Percentiles rank a stretch among this genome's conserved stretches.
Conservation (phyloP, 2,888 invertebrate species). For the Bugulina stolonifera region DNA sequence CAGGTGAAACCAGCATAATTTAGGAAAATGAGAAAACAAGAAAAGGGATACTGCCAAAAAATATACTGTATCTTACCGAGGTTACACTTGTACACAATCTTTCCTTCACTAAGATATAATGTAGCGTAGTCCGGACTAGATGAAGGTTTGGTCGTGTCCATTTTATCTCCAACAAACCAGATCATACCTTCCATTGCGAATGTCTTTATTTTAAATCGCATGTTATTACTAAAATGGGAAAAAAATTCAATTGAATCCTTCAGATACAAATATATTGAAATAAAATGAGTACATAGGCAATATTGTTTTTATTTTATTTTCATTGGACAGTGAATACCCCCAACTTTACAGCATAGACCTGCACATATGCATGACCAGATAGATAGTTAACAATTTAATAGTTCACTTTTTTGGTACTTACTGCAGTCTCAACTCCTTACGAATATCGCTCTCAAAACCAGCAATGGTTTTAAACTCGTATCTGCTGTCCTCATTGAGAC, state of each 20-base stretch:
- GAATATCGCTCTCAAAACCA: constrained; percentile 39
- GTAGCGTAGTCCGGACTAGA: constrained; percentile 73
- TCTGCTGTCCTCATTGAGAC: constrained; percentile 54
- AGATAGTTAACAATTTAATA: too few species aligned
- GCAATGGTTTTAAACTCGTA: constrained; percentile 66
- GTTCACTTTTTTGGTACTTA: not conserved
- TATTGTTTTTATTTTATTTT: too few species aligned
- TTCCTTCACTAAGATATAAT: constrained; percentile 68
- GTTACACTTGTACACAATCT: constrained; percentile 78
- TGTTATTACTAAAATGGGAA: not conserved
- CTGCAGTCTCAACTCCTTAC: constrained; percentile 7
- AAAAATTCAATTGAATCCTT: not conserved
- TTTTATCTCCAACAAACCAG: constrained; percentile 10
- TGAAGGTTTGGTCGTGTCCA: not conserved
- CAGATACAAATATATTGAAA: too few species aligned
- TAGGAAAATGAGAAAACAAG: too few species aligned
- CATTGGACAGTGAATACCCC: too few species aligned
- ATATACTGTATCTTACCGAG: constrained; percentile 61
- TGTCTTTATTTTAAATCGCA: not conserved
- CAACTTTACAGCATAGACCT: too few species aligned
- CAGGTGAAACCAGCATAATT: too few species aligned
- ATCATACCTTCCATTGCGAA: constrained; percentile 20
- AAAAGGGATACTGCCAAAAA: too few species aligned
- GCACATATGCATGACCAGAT: too few species aligned
- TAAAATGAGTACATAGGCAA: too few species aligned